Percentiles rank a stretch among this genome's conserved stretches.
phyloP scores from a whole-genome alignment of 1,140 invertebrate species.

The Phymorhynchus buccinoides region DNA sequence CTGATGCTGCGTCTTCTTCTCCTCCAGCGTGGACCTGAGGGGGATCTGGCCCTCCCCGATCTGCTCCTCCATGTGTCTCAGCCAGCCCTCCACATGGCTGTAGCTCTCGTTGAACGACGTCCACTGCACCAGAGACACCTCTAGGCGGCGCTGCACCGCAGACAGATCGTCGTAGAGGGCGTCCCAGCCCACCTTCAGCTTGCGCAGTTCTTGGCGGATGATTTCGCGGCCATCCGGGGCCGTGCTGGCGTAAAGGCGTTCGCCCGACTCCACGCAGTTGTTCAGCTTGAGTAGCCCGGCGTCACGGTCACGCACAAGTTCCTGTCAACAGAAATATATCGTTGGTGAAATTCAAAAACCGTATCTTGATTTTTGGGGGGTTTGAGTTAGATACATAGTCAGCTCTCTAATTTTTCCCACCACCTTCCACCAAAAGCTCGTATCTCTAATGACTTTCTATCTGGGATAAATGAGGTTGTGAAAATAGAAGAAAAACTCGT shows the following conservation, averaged over 20 bases:
- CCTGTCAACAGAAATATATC: slow-evolving; percentile 76
- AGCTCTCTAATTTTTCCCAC: too few species aligned
- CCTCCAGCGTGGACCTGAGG: slow-evolving; percentile 90
- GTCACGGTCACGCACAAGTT: slow-evolving; percentile 85
- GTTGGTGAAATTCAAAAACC: too few species aligned
- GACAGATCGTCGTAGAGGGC: slow-evolving; percentile 82
- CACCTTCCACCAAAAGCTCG: too few species aligned
- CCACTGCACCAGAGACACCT: slow-evolving; percentile 78
- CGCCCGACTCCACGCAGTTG: slow-evolving; percentile 88
- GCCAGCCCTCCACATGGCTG: slow-evolving; percentile 89
- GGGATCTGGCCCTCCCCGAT: slow-evolving; percentile 82
- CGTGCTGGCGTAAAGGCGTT: slow-evolving; percentile 89
- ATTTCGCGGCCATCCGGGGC: slow-evolving; percentile 89
- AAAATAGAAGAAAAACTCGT: too few species aligned
- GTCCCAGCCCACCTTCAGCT: slow-evolving; percentile 81
- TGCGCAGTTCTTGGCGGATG: slow-evolving; percentile 86
- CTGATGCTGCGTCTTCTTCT: slow-evolving; percentile 82
- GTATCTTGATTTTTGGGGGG: too few species aligned
- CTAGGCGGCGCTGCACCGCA: slow-evolving; percentile 82
- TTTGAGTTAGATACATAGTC: too few species aligned
- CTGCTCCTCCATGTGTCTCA: slow-evolving; percentile 83
- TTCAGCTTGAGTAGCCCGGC: slow-evolving; percentile 85
- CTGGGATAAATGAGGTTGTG: too few species aligned
- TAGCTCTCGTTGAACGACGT: slow-evolving; percentile 71
- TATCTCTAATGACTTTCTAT: too few species aligned